Conservation (phyloP, 2,113 vertebrate genomes). For the Spizaetus ornatus region DNA sequence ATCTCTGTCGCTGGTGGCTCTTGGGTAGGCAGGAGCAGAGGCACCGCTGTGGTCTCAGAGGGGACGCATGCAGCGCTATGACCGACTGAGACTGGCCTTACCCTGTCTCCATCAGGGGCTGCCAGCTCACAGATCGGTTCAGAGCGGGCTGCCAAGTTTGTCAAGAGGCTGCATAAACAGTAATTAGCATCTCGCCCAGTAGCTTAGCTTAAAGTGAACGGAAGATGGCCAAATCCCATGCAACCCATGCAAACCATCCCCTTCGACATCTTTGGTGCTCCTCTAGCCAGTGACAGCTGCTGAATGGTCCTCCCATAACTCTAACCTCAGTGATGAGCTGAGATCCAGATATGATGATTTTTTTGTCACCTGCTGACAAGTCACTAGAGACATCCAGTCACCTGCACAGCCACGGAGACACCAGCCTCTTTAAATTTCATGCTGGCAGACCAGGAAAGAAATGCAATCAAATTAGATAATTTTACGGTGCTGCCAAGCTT, state of each 20-base stretch:
- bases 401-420: not conserved
- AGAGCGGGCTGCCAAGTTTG: not conserved
- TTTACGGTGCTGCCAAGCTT: not conserved
- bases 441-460: not conserved
- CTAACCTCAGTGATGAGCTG: not conserved
- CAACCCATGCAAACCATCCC: not conserved
- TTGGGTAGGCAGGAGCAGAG: not conserved
- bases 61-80: accelerated
- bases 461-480: not conserved
- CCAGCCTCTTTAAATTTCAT: not conserved
- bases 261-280: not conserved
- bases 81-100: not conserved
- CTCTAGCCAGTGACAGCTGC: not conserved
- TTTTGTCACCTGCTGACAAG: not conserved
- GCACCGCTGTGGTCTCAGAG: not conserved
- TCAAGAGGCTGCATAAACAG: not conserved
- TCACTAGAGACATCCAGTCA: not conserved
- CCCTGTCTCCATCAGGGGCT: not conserved
- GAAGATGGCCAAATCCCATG: not conserved
- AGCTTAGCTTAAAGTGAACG: not conserved
- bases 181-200: not conserved
- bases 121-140: not conserved
- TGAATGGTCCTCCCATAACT: not conserved
- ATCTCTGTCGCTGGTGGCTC: not conserved
- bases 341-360: not conserved